These are phyloP conservation scores for Heterodera filipjevi DNA, from an alignment of 2,888 invertebrate species.

Conservation along the genomic window DNA sequence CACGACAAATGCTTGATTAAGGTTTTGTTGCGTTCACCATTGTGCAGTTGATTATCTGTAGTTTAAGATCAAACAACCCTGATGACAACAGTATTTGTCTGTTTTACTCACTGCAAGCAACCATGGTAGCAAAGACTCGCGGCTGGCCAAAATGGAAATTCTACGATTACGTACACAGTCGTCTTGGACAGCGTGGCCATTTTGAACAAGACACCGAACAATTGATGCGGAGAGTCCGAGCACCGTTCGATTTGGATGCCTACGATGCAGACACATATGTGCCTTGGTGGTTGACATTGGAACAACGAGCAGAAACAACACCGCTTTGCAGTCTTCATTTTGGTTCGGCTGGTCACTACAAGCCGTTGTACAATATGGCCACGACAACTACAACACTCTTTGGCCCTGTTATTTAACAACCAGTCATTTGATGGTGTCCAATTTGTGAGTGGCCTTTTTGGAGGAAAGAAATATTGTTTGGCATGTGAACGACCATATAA, in stretches of 20 bases:
- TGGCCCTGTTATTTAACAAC: background rate
- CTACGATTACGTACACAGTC: background rate
- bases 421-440: background rate
- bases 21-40: too few species aligned
- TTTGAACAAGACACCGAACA: background rate
- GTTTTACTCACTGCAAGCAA: background rate
- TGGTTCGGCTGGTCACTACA: slow-evolving; percentile 1
- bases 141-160: slow-evolving; percentile 4
- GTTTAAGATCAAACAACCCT: background rate
- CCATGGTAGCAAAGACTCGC: background rate
- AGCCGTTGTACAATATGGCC: background rate
- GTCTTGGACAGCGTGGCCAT: background rate
- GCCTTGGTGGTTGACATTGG: background rate
- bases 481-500: slow-evolving; percentile 6
- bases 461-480: background rate
- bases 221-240: background rate
- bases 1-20: background rate
- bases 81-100: background rate
- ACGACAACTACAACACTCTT: background rate
- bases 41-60: too few species aligned
- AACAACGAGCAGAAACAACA: background rate
- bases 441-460: background rate
- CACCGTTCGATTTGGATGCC: background rate
- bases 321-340: background rate
- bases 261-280: background rate